Base-by-base conservation (phyloP, 2,888 invertebrate species). In the Smittia sp. region DNA sequence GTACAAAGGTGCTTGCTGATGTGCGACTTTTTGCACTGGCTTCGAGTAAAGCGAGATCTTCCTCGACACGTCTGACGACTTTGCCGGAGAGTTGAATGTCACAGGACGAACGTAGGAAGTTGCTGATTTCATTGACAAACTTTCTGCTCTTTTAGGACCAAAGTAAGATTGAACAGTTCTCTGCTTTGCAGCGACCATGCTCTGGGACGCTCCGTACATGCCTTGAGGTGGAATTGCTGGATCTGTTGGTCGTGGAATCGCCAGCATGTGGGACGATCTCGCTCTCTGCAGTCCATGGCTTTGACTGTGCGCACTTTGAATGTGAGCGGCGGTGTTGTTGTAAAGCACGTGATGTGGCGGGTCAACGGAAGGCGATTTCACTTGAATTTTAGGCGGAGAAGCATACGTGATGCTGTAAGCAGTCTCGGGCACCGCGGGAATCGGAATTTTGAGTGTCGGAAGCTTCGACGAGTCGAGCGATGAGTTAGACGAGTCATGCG, bases 181-280 rank as follows among this genome's bases (percentile, higher is more conserved):
- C 79, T 87, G 87, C 82, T 92, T 92, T 75, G 87, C 86, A n/a
- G 84, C 81, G 62, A 90, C 25, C 2, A 46, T 4, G 46, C 24
- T 46, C 22, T 39, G 73, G 15, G 73, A 4, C 1, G 38, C 65
- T 1, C 73, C 73, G 15, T 73, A 65, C 65, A 65, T 73, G 22
- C 18, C 83, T 77, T 88, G 87, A 46, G 89, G 88, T 76, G 87
- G 88, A 7, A 86, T 84, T 78, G 92, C 88, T 74, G 90, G 89
- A 11, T 93, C 93, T 80, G 86, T 94, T 78, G 93, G 88, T 79
- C 92, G 93, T 0, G 92, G 91, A 70, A 90, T 83, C 38, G 88
- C 87, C 76, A 92, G 83, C 54, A 89, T 85, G 78, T 92, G 90
- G 78, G 91, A 90, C 0, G 92, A 92, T 78, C 90, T 92, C 1